phyloP scores from a whole-genome alignment of 2,888 invertebrate genomes.

The Polydesmus complanatus region DNA sequence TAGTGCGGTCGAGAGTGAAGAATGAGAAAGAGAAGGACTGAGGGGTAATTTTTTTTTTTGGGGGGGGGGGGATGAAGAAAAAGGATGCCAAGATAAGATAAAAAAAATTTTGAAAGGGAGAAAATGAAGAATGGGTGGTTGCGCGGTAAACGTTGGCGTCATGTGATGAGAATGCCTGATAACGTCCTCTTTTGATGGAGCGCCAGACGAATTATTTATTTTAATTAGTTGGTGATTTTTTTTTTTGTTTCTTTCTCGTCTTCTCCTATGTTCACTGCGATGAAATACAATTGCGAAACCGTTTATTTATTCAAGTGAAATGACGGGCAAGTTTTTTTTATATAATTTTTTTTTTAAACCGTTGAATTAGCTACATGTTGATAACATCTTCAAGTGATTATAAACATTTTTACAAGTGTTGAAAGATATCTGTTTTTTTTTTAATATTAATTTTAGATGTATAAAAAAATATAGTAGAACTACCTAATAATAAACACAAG shows the following conservation, averaged over 20 bases:
- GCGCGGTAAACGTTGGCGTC: not conserved
- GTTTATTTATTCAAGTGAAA: not conserved
- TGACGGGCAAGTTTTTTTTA: no score
- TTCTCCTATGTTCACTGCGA: not conserved
- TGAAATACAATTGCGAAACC: not conserved
- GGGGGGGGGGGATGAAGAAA: not conserved
- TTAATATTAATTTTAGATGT: no score
- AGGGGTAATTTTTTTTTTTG: not conserved
- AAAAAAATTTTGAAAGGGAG: no score
- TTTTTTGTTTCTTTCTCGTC: no score
- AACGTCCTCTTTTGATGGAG: not conserved
- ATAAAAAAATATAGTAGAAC: no score
- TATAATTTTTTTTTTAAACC: no score
- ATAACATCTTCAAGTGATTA: no score
- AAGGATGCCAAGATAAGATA: no score
- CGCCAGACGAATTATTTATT: not conserved
- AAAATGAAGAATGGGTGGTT: not conserved
- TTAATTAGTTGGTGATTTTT: not conserved
- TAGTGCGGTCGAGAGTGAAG: not conserved
- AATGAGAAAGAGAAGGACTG: not conserved
- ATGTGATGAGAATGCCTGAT: not conserved
- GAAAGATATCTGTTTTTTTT: no score
- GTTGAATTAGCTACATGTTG: no score
- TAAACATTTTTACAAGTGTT: no score
- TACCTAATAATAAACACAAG: no score